Evolutionary conservation across 2,888 invertebrate genomes (phyloP).

Genomic region (Atethmia centrago): DNA sequence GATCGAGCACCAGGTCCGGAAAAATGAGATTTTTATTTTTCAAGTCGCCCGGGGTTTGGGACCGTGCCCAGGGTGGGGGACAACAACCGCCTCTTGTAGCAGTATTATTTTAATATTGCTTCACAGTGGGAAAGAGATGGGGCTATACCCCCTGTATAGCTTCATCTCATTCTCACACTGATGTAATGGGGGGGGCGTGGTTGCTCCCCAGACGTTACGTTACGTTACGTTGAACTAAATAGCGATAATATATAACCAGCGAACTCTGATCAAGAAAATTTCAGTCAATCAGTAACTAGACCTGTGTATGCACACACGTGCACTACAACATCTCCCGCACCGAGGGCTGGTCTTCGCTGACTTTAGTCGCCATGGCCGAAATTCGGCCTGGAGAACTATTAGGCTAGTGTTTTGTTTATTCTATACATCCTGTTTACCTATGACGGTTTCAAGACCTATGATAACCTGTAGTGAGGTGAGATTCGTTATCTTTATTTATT

Average conservation of each 20-base stretch:
- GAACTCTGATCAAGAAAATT: constrained; percentile 6
- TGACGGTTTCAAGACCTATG: constrained; percentile 9
- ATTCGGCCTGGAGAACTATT: too few relatives aligned
- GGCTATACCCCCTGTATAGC: too few relatives aligned
- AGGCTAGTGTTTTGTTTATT: neutral
- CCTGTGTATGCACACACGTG: too few relatives aligned
- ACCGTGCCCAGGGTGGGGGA: neutral
- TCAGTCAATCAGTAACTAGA: neutral
- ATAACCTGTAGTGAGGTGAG: constrained; percentile 31
- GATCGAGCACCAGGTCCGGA: neutral
- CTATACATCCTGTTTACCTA: constrained; percentile 21
- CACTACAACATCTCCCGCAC: too few relatives aligned
- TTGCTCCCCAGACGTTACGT: neutral
- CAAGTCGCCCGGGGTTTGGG: neutral
- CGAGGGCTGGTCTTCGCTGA: too few relatives aligned
- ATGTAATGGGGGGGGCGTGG: too few relatives aligned
- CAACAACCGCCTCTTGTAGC: too few relatives aligned
- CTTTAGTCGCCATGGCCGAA: too few relatives aligned
- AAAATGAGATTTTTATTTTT: too few relatives aligned
- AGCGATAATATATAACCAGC: neutral
- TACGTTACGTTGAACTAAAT: neutral
- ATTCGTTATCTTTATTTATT: constrained; percentile 33
- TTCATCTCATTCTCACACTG: too few relatives aligned
- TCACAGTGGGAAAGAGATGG: too few relatives aligned
- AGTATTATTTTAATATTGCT: too few relatives aligned